A percentile compares a stretch with the other conserved stretches of the same genome.
Evolutionary conservation across 2,797 vertebrate species (phyloP).

Genomic region (Pelochelys cantorii): DNA sequence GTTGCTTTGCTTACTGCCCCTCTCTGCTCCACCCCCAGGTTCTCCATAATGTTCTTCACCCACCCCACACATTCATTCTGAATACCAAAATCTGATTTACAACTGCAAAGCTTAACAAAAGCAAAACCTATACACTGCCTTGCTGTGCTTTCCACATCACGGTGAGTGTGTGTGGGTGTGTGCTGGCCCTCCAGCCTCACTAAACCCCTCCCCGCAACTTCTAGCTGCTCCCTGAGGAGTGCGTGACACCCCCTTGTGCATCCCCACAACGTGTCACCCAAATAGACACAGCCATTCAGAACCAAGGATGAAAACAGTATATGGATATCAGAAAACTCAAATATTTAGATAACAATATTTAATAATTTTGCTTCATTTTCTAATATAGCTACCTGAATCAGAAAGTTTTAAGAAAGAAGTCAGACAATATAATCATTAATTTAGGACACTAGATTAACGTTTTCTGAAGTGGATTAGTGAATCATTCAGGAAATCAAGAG

Average conservation of each 20-base stretch:
- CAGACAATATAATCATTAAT: conserved; percentile 13
- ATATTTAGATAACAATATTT: fast-evolving
- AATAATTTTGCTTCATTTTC: neutral
- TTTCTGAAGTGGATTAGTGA: conserved; percentile 48
- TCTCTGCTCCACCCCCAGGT: neutral
- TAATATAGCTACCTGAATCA: neutral
- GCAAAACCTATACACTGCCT: neutral
- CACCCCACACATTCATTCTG: neutral
- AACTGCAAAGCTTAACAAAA: neutral
- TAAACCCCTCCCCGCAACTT: too few relatives aligned
- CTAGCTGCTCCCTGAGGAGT: too few relatives aligned
- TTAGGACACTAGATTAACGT: conserved; percentile 28
- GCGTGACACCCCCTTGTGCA: too few relatives aligned
- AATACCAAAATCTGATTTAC: neutral
- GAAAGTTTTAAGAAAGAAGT: conserved; percentile 32
- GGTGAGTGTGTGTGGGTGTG: too few relatives aligned
- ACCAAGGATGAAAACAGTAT: fast-evolving
- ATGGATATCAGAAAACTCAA: neutral
- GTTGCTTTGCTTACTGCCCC: neutral
- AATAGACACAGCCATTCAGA: neutral
- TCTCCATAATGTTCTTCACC: neutral
- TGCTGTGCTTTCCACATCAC: too few relatives aligned
- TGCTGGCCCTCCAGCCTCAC: too few relatives aligned
- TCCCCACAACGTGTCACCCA: neutral
- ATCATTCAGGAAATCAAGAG: conserved; percentile 30